These are phyloP conservation scores for Sarcophaga carnaria DNA, from an alignment of 2,888 invertebrate species.

Conservation along the genomic window DNA sequence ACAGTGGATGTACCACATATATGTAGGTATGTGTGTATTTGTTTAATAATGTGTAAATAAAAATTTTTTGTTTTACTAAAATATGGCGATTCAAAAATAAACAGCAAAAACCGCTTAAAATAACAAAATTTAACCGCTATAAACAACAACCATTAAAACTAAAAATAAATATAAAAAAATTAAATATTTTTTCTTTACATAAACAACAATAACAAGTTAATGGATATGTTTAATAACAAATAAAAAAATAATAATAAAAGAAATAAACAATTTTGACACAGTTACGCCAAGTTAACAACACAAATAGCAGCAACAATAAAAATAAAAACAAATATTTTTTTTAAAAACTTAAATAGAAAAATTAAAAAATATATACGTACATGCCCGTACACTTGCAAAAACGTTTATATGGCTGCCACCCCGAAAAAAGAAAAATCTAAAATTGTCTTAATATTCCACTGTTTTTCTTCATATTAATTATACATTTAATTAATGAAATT, in stretches of 20 bases:
- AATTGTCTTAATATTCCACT: too few species aligned
- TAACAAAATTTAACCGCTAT: constrained; percentile 42
- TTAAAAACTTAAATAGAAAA: too few species aligned
- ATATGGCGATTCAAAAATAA: constrained; percentile 17
- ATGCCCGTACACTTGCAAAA: too few species aligned
- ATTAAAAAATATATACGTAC: too few species aligned
- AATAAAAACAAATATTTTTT: too few species aligned
- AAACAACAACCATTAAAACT: constrained; percentile 10
- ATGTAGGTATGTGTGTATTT: constrained; percentile 2
- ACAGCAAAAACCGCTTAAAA: constrained; percentile 44
- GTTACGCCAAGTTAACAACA: constrained; percentile 47
- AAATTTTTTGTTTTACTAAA: too few species aligned
- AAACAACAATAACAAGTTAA: constrained; percentile 35
- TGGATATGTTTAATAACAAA: constrained; percentile 25
- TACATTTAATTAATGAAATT: too few species aligned
- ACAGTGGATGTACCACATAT: neutral
- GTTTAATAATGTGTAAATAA: neutral
- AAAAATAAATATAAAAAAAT: constrained; percentile 15
- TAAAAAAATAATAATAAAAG: neutral
- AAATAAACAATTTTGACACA: constrained; percentile 61
- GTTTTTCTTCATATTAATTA: too few species aligned
- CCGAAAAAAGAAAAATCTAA: too few species aligned
- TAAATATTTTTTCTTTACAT: neutral
- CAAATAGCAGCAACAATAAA: too few species aligned
- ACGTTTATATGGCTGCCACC: too few species aligned